Conservation (phyloP, 2,888 invertebrate species). For the Proisotoma minuta region DNA sequence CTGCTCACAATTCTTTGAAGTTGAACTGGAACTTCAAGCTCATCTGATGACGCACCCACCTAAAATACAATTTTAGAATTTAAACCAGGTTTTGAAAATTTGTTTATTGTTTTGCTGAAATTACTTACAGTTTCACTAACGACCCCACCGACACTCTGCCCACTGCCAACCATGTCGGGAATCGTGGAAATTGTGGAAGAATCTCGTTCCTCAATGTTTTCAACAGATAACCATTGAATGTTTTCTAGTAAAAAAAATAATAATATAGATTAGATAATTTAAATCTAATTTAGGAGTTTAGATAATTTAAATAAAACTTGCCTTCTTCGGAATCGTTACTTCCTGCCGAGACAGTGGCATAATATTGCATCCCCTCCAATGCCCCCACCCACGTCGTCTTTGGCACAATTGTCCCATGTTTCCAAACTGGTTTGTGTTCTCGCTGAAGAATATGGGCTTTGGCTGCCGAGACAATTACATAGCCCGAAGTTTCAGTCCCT, state of each 20-base stretch:
- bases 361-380: slow-evolving; percentile 97
- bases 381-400: slow-evolving; percentile 95
- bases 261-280: no score
- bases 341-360: slow-evolving; percentile 86
- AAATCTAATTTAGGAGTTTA: neutral
- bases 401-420: slow-evolving; percentile 75
- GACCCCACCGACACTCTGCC: slow-evolving; percentile 94
- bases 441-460: slow-evolving; percentile 90
- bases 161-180: slow-evolving; percentile 84
- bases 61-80: no score
- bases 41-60: slow-evolving; percentile 44
- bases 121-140: slow-evolving; percentile 74
- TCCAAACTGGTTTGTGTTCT: slow-evolving; percentile 83
- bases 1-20: slow-evolving; percentile 94
- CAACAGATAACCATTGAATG: slow-evolving; percentile 92
- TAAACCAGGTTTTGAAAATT: neutral
- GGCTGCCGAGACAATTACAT: slow-evolving; percentile 93
- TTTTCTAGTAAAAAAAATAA: no score
- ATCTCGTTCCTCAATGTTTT: slow-evolving; percentile 77
- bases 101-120: no score
- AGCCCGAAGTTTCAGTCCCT: slow-evolving; percentile 94
- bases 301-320: slow-evolving; percentile 7
- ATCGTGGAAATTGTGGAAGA: slow-evolving; percentile 74
- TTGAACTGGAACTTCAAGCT: slow-evolving; percentile 54
- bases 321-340: slow-evolving; percentile 40